These are phyloP conservation scores for Teleopsis dalmanni DNA, from an alignment of 1,140 invertebrate genomes.

Conservation along the genomic window DNA sequence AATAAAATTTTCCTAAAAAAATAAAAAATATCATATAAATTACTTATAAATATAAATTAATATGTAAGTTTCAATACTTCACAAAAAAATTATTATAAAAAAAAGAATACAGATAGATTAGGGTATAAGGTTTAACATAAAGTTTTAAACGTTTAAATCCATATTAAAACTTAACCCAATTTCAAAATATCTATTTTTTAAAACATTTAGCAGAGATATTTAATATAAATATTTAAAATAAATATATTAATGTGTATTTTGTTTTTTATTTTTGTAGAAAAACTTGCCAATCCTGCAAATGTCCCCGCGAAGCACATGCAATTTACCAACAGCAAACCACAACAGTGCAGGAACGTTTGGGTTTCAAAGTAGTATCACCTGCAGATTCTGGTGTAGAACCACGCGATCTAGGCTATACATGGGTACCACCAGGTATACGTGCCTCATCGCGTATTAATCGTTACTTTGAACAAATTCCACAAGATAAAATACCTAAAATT, in stretches of 20 bases:
- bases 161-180: too few species aligned
- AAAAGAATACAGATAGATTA: too few species aligned
- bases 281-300: conserved; percentile 77
- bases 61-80: too few species aligned
- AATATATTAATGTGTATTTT: neutral
- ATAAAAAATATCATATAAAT: too few species aligned
- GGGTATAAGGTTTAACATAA: too few species aligned
- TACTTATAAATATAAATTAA: too few species aligned
- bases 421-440: conserved; percentile 71
- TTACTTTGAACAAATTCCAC: conserved; percentile 67
- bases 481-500: conserved; percentile 67
- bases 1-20: too few species aligned
- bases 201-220: too few species aligned
- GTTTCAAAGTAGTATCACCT: conserved; percentile 53
- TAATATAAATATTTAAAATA: too few species aligned
- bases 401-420: conserved; percentile 62
- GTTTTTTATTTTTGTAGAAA: conserved; percentile 19
- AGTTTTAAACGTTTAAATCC: too few species aligned
- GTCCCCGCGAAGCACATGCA: conserved; percentile 67
- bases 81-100: too few species aligned
- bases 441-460: conserved; percentile 57
- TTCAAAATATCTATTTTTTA: too few species aligned
- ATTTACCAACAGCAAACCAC: conserved; percentile 78
- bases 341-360: conserved; percentile 58
- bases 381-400: conserved; percentile 48